Evolutionary conservation across 53 echinoderm and acorn worm genomes (phyloP), one percentile per base, ranked within the genome.

Genomic region (Mesocentrotus franciscanus): DNA sequence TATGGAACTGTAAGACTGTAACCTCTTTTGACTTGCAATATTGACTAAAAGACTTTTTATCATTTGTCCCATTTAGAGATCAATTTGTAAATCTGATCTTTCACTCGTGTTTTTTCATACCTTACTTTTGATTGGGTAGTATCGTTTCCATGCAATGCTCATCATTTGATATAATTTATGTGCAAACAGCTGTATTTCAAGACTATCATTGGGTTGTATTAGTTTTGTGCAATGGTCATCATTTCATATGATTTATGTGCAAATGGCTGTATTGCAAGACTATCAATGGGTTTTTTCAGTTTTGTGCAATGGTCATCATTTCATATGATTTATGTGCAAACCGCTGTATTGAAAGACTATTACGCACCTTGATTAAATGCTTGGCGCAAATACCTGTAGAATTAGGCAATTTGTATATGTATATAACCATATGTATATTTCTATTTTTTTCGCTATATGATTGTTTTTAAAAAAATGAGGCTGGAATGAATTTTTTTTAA

Each of bases 381-480:
- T 81, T 36, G 9, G 81, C 36, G 36, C 42, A 8, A 0, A 68
- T 24, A 68, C 15, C 10, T 29, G 10, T 76, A 76, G 30, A 33
- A 30, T 33, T 42, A 81, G 39, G 42, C 49, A 39, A 39, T 39
- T 79, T 32, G 32, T 36, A 79, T 4, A 17, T 81, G 39, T 81
- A 81, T 81, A 81, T 81, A 81, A 39, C 42, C 36, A 81, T 18
- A 22, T 81, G 39, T 81, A 81, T 81, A 81, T 81, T 81, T 76
- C n/a, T 76, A 76, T 76, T 33, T 32, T 64, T 81, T 81, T 81
- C 1, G 81, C 81, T 81, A 36, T 22, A 8, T 33, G 20, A 18
- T 39, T 17, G 42, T 42, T 74, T 74, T 74, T 8, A 12, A 42
- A 39, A 75, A 81, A 18, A 81, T 9, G 81, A 81, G 81, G 81